These are phyloP conservation scores for Syndactyla subalaris DNA, from an alignment of 2,797 vertebrate genomes.

Conservation along the genomic window DNA sequence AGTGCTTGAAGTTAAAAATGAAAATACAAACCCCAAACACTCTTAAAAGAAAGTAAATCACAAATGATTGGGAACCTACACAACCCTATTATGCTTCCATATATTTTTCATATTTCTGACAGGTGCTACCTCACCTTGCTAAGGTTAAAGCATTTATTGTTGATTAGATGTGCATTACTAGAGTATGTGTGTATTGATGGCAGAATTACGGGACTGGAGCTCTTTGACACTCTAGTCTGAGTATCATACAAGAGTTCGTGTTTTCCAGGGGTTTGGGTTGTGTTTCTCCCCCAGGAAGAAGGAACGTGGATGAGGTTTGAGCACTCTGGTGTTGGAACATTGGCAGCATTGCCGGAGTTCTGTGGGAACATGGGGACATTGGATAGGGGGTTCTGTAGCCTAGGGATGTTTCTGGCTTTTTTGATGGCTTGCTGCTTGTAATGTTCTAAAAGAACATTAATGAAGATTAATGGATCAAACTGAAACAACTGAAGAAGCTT, in stretches of 20 bases:
- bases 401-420: not conserved
- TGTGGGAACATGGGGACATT: rapidly evolving
- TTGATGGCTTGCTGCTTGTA: not conserved
- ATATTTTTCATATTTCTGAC: not conserved
- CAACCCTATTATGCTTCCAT: not conserved
- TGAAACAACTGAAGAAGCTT: not conserved
- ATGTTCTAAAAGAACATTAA: not conserved
- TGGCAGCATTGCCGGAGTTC: not conserved
- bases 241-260: not conserved
- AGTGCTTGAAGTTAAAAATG: not conserved
- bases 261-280: not conserved
- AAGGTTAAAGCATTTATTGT: not conserved
- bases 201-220: not conserved
- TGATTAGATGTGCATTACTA: not conserved
- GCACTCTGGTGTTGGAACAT: not conserved
- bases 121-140: not conserved
- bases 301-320: not conserved
- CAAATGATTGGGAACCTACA: not conserved
- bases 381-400: not conserved
- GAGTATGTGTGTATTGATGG: not conserved
- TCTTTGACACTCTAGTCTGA: not conserved
- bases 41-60: not conserved
- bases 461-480: not conserved
- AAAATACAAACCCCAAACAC: not conserved
- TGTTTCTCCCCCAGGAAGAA: not conserved